These are phyloP conservation scores for Macaca nemestrina DNA, from an alignment of 2,113 vertebrate genomes.

Conservation along the genomic window DNA sequence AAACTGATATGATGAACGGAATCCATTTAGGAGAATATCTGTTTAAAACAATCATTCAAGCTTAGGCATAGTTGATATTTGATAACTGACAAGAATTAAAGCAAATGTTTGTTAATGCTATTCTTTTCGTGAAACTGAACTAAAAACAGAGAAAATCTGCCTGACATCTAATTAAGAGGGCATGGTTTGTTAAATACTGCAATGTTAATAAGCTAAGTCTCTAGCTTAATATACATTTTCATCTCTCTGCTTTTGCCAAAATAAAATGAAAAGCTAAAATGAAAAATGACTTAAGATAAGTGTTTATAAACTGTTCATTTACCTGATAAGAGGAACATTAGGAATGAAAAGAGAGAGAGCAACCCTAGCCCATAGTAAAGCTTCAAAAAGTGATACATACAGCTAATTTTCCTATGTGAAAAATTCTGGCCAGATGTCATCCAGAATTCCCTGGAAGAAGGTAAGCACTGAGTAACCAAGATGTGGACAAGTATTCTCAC, in stretches of 20 bases:
- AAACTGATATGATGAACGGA: neutral
- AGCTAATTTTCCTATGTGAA: neutral
- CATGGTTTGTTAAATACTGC: neutral
- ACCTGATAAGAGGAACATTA: neutral
- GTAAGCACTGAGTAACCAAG: neutral
- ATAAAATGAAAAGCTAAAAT: constrained; percentile 19
- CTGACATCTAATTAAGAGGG: neutral
- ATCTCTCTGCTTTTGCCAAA: neutral
- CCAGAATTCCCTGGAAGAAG: neutral
- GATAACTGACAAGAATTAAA: neutral
- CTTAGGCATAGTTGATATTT: neutral
- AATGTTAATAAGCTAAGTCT: neutral
- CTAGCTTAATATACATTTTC: neutral
- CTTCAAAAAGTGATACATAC: neutral
- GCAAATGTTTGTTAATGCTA: neutral
- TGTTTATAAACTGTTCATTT: neutral
- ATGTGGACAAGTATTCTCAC: neutral
- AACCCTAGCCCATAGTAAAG: neutral
- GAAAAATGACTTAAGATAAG: neutral
- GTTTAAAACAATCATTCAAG: neutral
- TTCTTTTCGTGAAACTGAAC: neutral
- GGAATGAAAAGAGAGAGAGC: neutral
- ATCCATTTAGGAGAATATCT: neutral
- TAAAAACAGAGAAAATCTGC: neutral
- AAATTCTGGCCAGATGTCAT: neutral